Conservation (phyloP, 2,797 vertebrate genomes). For the Enteromius thamalakanensis region DNA sequence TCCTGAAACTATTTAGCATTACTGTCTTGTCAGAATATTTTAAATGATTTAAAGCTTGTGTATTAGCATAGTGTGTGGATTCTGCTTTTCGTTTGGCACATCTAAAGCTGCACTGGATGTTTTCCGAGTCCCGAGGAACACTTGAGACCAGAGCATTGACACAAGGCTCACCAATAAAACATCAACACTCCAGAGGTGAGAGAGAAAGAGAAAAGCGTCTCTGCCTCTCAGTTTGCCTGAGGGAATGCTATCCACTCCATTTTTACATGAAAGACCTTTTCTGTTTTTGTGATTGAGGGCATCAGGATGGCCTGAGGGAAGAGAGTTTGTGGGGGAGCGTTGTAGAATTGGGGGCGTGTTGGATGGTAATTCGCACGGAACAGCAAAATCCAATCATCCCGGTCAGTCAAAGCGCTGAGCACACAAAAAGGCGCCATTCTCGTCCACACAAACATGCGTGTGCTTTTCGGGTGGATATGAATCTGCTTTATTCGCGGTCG, state of each 20-base stretch:
- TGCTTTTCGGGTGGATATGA: conserved; percentile 56
- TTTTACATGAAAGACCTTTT: conserved; percentile 61
- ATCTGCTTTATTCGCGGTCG: conserved; percentile 62
- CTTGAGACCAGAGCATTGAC: conserved; percentile 39
- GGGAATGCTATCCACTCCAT: conserved; percentile 53
- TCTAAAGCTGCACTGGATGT: conserved; percentile 18
- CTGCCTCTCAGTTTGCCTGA: conserved; percentile 45
- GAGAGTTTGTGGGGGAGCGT: conserved; percentile 31
- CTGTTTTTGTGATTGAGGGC: conserved; percentile 58
- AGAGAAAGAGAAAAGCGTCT: conserved; percentile 26
- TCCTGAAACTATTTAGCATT: conserved; percentile 10
- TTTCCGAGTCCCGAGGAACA: conserved; percentile 8
- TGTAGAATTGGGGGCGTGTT: conserved; percentile 23
- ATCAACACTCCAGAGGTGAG: conserved; percentile 34
- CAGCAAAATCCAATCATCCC: conserved; percentile 56
- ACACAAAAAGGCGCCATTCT: conserved; percentile 54
- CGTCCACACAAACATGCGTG: conserved; percentile 9
- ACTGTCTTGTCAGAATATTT: neutral
- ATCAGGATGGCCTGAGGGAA: conserved; percentile 48
- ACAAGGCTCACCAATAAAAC: conserved; percentile 45
- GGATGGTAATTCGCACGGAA: conserved; percentile 56
- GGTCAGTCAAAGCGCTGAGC: conserved; percentile 64
- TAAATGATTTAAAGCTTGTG: neutral
- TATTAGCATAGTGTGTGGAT: conserved; percentile 16
- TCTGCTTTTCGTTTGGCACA: conserved; percentile 1